Base-by-base conservation (phyloP, 53 echinoderm and acorn worm genomes). In the Temnopleurus reevesii region DNA sequence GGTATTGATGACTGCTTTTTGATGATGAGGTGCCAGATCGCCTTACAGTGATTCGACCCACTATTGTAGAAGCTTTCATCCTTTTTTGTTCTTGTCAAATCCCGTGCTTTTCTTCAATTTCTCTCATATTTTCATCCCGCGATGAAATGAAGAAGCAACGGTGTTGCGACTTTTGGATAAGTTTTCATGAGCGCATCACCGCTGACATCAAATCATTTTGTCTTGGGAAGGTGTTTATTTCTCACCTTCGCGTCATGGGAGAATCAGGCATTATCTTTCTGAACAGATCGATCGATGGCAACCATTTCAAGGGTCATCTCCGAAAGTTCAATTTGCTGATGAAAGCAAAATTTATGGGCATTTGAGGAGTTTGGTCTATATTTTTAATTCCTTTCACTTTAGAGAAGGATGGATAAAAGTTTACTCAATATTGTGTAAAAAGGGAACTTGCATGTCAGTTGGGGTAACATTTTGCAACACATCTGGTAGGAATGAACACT, bases 201-300 rank as follows among this genome's bases (percentile, higher is more conserved):
- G 5, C 80, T 65, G 46, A 80, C 80, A 80, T 80, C 80, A 80
- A 80, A 80, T 80, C 80, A 27, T 80, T 80, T 80, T 80, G 46
- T 51, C 47, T 41, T 80, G 80, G 28, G 47, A 65, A 51, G 80
- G 80, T 80, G 46, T 80, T 46, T 47, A 49, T 80, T 80, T 80
- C 80, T 80, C 80, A 80, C 46, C 51, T 26, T 47, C 46, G 80
- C 43, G 80, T 51, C 80, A 51, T 17, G 6, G 8, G 80, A 80
- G 51, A 80, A 29, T 51, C 46, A 51, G 36, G 80, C 80, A 80
- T 71, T 71, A 71, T 71, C 71, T 71, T 43, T 4, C 41, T 19
- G 8, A 18, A 5, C 15, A 8, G 71, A 71, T 71, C 71, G 71
- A 71, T 71, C 43, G 71, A n/a, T n/a, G n/a, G n/a, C n/a, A n/a